phyloP scores from a whole-genome alignment of 2,888 invertebrate genomes.

The Tridacna gigas region DNA sequence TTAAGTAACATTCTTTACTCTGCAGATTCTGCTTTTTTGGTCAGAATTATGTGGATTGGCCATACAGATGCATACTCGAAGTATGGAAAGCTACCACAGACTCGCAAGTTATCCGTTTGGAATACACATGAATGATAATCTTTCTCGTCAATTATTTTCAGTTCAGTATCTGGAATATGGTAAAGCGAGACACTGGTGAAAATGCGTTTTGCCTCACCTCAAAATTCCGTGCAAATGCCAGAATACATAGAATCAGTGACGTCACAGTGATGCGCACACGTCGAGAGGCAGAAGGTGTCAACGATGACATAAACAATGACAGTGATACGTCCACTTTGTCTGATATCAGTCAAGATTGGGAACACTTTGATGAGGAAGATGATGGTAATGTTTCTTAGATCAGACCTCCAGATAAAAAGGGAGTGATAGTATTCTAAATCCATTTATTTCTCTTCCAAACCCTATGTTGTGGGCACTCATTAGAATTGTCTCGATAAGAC shows the following conservation, averaged over 20 bases:
- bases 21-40: no score
- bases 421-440: no score
- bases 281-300: conserved; percentile 22
- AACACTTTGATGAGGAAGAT: conserved; percentile 55
- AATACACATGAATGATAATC: no score
- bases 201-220: conserved; percentile 56
- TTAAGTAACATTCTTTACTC: no score
- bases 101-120: no score
- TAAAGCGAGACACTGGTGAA: conserved; percentile 45
- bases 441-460: no score
- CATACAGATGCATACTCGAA: background rate
- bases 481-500: no score
- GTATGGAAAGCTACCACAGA: background rate
- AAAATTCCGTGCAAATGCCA: conserved; percentile 50
- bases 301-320: conserved; percentile 24
- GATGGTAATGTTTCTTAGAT: conserved; percentile 30
- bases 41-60: background rate
- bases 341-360: conserved; percentile 49
- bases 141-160: conserved; percentile 2
- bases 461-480: no score
- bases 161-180: conserved; percentile 59
- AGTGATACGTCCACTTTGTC: conserved; percentile 42
- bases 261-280: conserved; percentile 40
- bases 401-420: no score
- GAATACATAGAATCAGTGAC: conserved; percentile 41